Conservation (phyloP, 2,888 invertebrate genomes). For the Chironomus riparius region DNA sequence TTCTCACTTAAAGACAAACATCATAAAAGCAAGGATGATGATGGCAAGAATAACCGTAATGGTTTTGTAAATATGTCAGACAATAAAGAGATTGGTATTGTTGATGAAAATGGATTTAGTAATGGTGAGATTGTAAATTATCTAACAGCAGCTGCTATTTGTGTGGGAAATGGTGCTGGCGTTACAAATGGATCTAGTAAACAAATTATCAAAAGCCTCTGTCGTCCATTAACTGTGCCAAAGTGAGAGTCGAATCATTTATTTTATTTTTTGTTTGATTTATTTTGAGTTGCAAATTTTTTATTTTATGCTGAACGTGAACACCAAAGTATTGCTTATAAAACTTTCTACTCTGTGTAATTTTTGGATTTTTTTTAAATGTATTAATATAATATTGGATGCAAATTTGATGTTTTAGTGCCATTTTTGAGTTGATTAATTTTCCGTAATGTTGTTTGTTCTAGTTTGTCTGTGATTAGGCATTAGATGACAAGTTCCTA, state of each 20-base stretch:
- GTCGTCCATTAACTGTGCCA: conserved; percentile 30
- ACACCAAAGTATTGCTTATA: no score
- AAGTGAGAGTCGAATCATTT: conserved; percentile 29
- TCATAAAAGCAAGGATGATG: background rate
- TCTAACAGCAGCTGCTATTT: conserved; percentile 30
- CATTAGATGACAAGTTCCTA: no score
- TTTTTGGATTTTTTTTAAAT: no score
- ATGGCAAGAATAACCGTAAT: conserved; percentile 3
- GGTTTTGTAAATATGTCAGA: conserved; percentile 16
- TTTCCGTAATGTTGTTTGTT: no score
- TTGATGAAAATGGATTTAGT: conserved; percentile 5
- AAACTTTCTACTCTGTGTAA: background rate
- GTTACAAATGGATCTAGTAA: conserved; percentile 28
- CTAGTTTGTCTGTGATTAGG: no score
- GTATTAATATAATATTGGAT: no score
- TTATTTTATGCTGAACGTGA: background rate
- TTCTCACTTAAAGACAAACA: conserved; percentile 29
- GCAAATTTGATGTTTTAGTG: background rate
- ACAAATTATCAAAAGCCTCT: conserved; percentile 29
- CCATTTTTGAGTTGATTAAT: background rate
- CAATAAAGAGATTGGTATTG: background rate
- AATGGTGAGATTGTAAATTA: conserved; percentile 30
- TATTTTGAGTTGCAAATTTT: background rate
- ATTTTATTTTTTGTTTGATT: background rate
- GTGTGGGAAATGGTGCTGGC: conserved; percentile 28